phyloP scores from a whole-genome alignment of 2,113 vertebrate species.

The Lophius piscatorius region DNA sequence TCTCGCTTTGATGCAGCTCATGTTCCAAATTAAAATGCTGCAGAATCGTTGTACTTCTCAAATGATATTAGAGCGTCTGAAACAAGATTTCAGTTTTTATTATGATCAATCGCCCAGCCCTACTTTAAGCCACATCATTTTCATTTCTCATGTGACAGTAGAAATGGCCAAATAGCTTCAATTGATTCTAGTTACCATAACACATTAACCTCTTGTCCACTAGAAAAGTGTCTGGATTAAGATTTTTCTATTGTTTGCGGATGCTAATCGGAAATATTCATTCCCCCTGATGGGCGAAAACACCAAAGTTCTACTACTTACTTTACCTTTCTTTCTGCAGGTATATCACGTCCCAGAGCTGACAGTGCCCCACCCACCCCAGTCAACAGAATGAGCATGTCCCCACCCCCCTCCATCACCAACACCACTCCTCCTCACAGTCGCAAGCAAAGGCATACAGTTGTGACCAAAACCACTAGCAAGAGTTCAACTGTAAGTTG shows the following conservation, averaged over 20 bases:
- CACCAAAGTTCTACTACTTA: background rate
- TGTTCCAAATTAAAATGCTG: too few relatives aligned
- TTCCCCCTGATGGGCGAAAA: background rate
- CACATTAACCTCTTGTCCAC: background rate
- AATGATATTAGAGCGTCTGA: too few relatives aligned
- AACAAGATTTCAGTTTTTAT: too few relatives aligned
- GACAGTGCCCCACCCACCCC: conserved; percentile 94
- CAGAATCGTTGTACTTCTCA: too few relatives aligned
- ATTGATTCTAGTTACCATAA: conserved; percentile 21
- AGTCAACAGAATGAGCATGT: conserved; percentile 93
- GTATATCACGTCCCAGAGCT: conserved; percentile 91
- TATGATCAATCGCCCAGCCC: too few relatives aligned
- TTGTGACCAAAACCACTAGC: conserved; percentile 89
- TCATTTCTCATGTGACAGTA: conserved; percentile 21
- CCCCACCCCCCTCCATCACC: conserved; percentile 83
- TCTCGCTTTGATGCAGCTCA: too few relatives aligned
- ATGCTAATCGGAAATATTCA: conserved; percentile 16
- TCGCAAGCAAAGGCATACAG: conserved; percentile 88
- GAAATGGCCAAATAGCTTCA: conserved; percentile 9
- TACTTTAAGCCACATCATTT: too few relatives aligned
- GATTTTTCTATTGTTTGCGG: background rate
- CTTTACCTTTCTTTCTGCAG: conserved; percentile 62
- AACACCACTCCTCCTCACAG: conserved; percentile 94
- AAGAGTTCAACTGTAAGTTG: conserved; percentile 89
- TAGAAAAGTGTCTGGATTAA: background rate